A percentile compares a stretch with the other conserved stretches of the same genome.
Conservation (phyloP, 2,113 vertebrate species). For the Paracanthobrama guichenoti region DNA sequence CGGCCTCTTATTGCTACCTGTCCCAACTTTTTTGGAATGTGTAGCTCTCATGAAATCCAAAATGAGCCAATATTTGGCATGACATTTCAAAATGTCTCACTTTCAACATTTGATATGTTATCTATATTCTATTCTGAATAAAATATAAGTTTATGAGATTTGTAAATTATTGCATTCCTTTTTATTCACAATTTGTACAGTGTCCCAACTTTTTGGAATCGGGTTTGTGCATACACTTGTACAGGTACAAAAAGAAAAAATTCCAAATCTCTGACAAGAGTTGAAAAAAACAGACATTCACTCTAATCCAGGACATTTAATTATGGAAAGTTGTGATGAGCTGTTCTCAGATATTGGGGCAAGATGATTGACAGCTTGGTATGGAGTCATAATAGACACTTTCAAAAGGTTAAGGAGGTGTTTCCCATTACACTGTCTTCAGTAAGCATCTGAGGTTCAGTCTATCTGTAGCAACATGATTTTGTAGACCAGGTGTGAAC, state of each 20-base stretch:
- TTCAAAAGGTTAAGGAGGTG: slow-evolving; percentile 26
- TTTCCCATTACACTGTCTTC: not conserved
- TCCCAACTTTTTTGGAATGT: no score
- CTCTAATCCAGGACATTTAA: slow-evolving; percentile 49
- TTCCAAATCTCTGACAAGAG: slow-evolving; percentile 43
- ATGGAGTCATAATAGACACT: slow-evolving; percentile 52
- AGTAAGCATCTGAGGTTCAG: not conserved
- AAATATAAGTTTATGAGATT: no score
- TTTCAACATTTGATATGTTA: no score
- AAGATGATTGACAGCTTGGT: slow-evolving; percentile 31
- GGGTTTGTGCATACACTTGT: not conserved
- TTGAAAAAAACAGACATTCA: slow-evolving; percentile 45
- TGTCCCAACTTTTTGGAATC: no score
- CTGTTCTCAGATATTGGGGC: slow-evolving; percentile 19
- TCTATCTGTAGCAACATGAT: slow-evolving; percentile 18
- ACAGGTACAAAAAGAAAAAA: not conserved
- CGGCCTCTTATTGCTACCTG: no score
- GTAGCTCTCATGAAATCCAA: no score
- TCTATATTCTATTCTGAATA: no score
- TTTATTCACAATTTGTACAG: no score
- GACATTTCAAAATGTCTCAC: no score
- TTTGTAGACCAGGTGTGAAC: slow-evolving; percentile 24
- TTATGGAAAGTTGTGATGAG: slow-evolving; percentile 43
- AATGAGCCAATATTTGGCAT: no score
- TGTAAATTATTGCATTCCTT: no score